These are phyloP conservation scores for Bombus affinis DNA, from an alignment of 1,140 invertebrate genomes.

Conservation along the genomic window DNA sequence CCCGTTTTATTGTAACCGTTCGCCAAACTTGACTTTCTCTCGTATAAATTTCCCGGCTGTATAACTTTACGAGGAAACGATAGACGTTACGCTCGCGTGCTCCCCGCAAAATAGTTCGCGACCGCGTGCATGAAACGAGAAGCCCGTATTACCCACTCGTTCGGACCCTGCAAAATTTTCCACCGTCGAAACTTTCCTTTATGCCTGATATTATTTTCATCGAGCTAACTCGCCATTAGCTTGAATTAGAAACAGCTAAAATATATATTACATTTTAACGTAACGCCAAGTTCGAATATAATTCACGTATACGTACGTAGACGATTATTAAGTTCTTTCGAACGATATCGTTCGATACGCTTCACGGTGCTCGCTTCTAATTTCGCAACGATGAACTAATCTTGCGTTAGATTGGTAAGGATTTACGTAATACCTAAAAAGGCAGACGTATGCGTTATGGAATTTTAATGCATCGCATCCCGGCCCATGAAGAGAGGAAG, in stretches of 20 bases:
- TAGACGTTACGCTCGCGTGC: not conserved
- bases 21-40: conserved; percentile 47
- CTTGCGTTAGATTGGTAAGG: not conserved
- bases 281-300: not conserved
- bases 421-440: not conserved
- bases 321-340: not conserved
- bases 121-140: not conserved
- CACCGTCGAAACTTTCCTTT: not conserved
- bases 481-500: not conserved
- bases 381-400: conserved; percentile 1
- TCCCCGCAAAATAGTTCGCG: not conserved
- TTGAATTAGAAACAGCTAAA: not conserved
- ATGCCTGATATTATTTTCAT: not conserved
- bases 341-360: not conserved
- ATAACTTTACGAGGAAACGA: conserved; percentile 32
- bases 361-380: not conserved
- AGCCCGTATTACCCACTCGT: too few relatives aligned
- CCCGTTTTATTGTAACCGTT: conserved; percentile 38
- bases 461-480: not conserved
- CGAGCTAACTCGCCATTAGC: not conserved
- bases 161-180: not conserved
- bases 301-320: not conserved
- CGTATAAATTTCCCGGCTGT: conserved; percentile 46
- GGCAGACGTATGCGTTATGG: not conserved
- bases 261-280: not conserved